Evolutionary conservation across 2,797 vertebrate genomes (phyloP).

Genomic region (Zalophus californianus): DNA sequence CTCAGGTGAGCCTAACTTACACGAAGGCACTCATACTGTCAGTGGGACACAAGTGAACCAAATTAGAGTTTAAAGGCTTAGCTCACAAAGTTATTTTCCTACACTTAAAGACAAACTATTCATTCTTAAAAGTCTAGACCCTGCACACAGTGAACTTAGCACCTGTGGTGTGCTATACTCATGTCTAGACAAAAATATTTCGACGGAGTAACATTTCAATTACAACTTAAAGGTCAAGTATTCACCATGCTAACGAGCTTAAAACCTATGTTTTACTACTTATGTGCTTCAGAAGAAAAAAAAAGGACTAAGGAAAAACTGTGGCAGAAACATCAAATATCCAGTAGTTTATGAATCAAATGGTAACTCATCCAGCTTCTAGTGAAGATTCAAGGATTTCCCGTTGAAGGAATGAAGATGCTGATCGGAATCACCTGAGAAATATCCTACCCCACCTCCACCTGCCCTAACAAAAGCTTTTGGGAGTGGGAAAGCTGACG

Average conservation of each 20-base stretch:
- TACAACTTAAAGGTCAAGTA: not conserved
- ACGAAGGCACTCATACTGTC: not conserved
- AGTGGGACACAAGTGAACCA: not conserved
- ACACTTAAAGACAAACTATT: not conserved
- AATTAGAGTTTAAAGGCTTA: not conserved
- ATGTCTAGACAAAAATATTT: constrained; percentile 22
- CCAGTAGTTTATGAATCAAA: not conserved
- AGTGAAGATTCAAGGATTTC: not conserved
- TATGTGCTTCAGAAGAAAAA: not conserved
- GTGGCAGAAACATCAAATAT: not conserved
- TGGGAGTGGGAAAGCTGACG: not conserved
- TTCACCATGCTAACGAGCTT: not conserved
- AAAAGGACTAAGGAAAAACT: not conserved
- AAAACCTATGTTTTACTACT: not conserved
- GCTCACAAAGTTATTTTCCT: not conserved
- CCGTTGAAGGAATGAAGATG: not conserved
- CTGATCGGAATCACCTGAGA: not conserved
- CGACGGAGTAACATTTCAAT: not conserved
- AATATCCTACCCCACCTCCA: not conserved
- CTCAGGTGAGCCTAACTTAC: not conserved
- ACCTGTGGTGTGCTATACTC: not conserved
- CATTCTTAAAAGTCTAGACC: not conserved
- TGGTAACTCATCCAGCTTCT: not conserved
- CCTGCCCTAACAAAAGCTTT: not conserved
- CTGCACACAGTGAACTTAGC: not conserved